Evolutionary conservation across 2,797 vertebrate genomes (phyloP).

Genomic region (Muscicapa striata): DNA sequence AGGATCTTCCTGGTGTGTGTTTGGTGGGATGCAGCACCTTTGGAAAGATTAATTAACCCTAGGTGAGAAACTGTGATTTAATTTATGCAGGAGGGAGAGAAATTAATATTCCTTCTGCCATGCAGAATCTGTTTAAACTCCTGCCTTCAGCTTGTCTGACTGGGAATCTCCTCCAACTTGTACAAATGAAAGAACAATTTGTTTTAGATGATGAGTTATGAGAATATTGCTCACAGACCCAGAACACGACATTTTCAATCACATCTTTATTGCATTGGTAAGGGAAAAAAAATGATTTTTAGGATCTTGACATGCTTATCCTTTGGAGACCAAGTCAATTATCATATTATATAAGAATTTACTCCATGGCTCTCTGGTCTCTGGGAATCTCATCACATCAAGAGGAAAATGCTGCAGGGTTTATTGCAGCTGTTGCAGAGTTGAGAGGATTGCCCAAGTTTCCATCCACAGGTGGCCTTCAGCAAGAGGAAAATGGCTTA

Average conservation of each 20-base stretch:
- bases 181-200: constrained; percentile 67
- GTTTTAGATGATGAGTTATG: constrained; percentile 60
- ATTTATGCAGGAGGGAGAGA: not conserved
- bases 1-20: not conserved
- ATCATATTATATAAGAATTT: constrained; percentile 30
- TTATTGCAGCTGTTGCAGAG: not conserved
- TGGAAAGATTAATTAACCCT: constrained; percentile 38
- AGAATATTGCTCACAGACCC: constrained; percentile 38
- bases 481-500: not conserved
- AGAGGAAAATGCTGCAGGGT: not conserved
- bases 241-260: constrained; percentile 58
- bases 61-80: not conserved
- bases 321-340: constrained; percentile 44
- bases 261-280: constrained; percentile 41
- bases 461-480: not conserved
- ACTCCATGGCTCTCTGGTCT: not conserved
- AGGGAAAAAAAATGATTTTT: not conserved
- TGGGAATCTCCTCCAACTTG: constrained; percentile 55
- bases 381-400: not conserved
- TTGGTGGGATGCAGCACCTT: not conserved
- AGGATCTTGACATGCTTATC: constrained; percentile 57
- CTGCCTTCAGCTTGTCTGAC: constrained; percentile 53
- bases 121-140: constrained; percentile 36
- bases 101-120: constrained; percentile 34
- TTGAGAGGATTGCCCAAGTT: not conserved